Base-by-base conservation (phyloP, 1,140 invertebrate genomes). In the Campoletis sonorensis region DNA sequence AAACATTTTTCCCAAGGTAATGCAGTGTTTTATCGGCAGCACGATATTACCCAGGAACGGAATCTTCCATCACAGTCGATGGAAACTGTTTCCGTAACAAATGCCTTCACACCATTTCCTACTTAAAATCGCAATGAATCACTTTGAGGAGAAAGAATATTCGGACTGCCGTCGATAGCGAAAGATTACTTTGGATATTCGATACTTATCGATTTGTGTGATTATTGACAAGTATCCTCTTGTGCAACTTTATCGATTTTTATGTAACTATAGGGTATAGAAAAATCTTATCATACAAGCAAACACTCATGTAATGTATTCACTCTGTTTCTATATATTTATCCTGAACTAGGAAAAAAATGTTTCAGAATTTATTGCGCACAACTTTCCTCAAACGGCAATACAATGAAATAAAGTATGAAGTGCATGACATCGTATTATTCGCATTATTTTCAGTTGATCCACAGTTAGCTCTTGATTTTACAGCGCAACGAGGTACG, bases 391-490 rank as follows among this genome's bases (percentile, higher is more conserved):
- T 13, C 2, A 23, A 64, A 10, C 61, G 61, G 27, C 23, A 64
- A 27, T 64, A 64, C 27, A 23, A 64, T 27, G 8, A 13, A 4
- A 23, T 27, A 64, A 64, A 23, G 3, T 26, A 23, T 15, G 0
- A 4, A 64, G 40, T 64, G 7, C 23, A 73, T 15, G 54, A 85
- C 83, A 85, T 71, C 81, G n/a, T n/a, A 13, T 76, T 85, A 70
- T 84, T 85, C 81, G 84, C 84, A 84, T 84, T 79, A 85, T 79
- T 84, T n/a, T 27, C 70, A 26, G 23, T 84, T 80, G 23, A 33
- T 80, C 77, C 68, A 58, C 45, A 16, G 33, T 49, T 79, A 40
- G 49, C 73, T 84, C 49, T 27, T 61, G 70, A 71, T 58, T 71
- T 45, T 30, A n/a, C 67, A 58, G 45, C 51, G 8, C 23, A 26